A percentile compares a stretch with the other conserved stretches of the same genome.
These are phyloP conservation scores for Tokudaia tokunoshimensis DNA, from an alignment of 2,797 vertebrate species.

Conservation along the genomic window DNA sequence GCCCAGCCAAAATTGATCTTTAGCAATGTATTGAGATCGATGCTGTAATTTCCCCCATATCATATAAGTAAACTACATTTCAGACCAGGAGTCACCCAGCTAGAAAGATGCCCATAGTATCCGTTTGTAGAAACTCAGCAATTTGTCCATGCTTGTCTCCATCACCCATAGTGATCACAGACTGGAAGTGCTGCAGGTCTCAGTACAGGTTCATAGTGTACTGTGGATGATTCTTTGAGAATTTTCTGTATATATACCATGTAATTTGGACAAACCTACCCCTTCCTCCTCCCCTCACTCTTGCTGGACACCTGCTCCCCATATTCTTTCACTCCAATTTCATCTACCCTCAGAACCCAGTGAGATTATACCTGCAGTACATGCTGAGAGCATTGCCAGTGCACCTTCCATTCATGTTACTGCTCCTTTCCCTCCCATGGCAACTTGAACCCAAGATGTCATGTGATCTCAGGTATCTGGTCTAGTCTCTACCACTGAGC, in stretches of 20 bases:
- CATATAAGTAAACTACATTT: neutral
- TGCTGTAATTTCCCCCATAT: neutral
- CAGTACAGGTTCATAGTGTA: neutral
- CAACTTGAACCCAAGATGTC: neutral
- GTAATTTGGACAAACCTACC: neutral
- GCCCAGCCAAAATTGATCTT: conserved; percentile 26
- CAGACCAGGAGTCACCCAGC: neutral
- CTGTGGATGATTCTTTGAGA: neutral
- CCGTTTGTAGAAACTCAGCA: neutral
- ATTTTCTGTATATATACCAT: neutral
- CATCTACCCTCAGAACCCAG: neutral
- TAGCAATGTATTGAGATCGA: neutral
- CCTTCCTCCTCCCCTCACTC: neutral
- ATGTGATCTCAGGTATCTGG: neutral
- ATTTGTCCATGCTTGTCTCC: neutral
- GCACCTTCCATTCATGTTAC: neutral
- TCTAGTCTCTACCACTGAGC: neutral
- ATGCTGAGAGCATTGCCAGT: neutral
- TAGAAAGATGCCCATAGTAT: neutral
- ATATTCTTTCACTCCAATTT: neutral
- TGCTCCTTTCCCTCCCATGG: neutral
- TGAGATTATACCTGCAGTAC: neutral
- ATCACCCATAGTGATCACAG: neutral
- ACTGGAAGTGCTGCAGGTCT: conserved; percentile 3
- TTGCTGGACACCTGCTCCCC: neutral